A percentile compares a stretch with the other conserved stretches of the same genome.
Conservation (phyloP, 1,140 invertebrate species). For the Wasmannia auropunctata region DNA sequence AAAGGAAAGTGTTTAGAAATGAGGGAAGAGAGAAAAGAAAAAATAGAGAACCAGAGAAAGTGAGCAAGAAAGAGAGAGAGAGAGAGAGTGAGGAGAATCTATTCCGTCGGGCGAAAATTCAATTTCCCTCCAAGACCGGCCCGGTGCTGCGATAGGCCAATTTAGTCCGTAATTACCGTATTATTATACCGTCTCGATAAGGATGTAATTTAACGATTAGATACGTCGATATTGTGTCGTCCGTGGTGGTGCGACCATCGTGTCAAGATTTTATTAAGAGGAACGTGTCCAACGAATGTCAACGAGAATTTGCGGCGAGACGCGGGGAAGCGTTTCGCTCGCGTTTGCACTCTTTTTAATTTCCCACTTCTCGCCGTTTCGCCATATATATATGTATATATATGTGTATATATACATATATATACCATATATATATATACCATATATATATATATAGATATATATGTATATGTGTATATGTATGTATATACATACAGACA, state of each 20-base stretch:
- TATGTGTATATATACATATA: not conserved
- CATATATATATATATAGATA: not conserved
- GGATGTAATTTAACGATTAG: conserved; percentile 63
- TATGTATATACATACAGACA: not conserved
- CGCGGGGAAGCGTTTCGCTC: conserved; percentile 25
- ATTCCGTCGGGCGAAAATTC: conserved; percentile 62
- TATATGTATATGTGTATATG: not conserved
- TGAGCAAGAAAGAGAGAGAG: not conserved
- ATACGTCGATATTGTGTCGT: conserved; percentile 48
- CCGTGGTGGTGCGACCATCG: conserved; percentile 19
- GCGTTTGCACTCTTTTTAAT: conserved; percentile 45
- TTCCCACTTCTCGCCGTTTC: conserved; percentile 58
- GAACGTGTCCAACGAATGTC: conserved; percentile 76
- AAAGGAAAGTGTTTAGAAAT: conserved; percentile 44
- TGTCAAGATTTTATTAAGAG: conserved; percentile 54
- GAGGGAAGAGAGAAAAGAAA: not conserved
- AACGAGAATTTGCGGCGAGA: conserved; percentile 66
- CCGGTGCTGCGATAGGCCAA: conserved; percentile 66
- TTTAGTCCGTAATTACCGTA: conserved; percentile 68
- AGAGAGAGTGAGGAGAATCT: conserved; percentile 25
- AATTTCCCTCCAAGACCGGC: conserved; percentile 70
- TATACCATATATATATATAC: not conserved
- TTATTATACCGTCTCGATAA: conserved; percentile 64
- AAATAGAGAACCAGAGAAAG: conserved; percentile 20
- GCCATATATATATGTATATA: conserved; percentile 43